Evolutionary conservation across 2,797 vertebrate species (phyloP).

Genomic region (Atherinosoma microstoma): DNA sequence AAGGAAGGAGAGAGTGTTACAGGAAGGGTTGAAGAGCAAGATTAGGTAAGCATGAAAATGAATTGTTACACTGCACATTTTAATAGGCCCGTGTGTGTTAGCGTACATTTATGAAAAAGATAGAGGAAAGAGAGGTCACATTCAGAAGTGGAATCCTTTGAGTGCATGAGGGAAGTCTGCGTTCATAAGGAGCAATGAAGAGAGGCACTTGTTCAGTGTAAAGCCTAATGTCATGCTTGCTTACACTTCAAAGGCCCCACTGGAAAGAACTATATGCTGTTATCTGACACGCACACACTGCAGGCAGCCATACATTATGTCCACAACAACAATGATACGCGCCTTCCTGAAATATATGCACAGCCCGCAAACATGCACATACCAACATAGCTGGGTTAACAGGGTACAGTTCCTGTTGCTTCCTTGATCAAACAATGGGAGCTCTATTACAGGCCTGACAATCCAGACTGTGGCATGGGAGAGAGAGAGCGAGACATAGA

Average conservation of each 20-base stretch:
- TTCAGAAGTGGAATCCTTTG: constrained; percentile 56
- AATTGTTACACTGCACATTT: constrained; percentile 68
- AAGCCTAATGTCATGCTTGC: constrained; percentile 66
- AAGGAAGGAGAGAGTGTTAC: constrained; percentile 61
- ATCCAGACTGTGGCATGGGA: constrained; percentile 69
- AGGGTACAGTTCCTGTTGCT: constrained; percentile 82
- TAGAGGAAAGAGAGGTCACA: constrained; percentile 42
- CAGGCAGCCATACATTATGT: constrained; percentile 59
- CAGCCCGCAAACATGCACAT: constrained; percentile 50
- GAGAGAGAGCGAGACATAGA: constrained; percentile 39
- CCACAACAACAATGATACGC: constrained; percentile 53
- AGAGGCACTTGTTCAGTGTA: constrained; percentile 68
- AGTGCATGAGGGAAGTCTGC: constrained; percentile 63
- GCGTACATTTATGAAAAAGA: constrained; percentile 43
- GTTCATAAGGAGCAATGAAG: constrained; percentile 52
- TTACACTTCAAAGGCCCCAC: constrained; percentile 64
- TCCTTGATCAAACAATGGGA: constrained; percentile 83
- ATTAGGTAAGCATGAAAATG: constrained; percentile 61
- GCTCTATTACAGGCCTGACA: constrained; percentile 84
- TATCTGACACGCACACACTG: constrained; percentile 52
- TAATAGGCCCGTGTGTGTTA: constrained; percentile 45
- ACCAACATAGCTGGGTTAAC: constrained; percentile 72
- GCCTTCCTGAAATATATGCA: constrained; percentile 61
- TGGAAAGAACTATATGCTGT: constrained; percentile 60
- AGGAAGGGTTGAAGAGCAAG: constrained; percentile 54